Base-by-base conservation (phyloP, 2,888 invertebrate genomes). In the Hypolimnas misippus region DNA sequence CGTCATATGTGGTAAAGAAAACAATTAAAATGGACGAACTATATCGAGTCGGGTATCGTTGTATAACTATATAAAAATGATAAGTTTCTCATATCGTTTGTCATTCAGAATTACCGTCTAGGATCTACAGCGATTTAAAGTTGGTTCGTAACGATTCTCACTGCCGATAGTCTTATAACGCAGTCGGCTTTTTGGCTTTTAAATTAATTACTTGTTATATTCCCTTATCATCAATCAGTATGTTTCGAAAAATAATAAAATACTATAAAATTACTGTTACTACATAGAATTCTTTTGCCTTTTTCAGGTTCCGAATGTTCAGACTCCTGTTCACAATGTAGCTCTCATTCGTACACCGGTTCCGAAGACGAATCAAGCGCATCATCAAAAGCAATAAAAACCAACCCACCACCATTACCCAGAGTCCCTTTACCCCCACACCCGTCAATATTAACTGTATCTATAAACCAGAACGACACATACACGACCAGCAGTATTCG, bases 271-370 rank as follows among this genome's bases (percentile, higher is more conserved):
- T 33, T 8, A 6, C 8, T 7, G 33, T 33, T 33, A 33, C 33
- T 33, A 33, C 29, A 6, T 29, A 14, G 14, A 38, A 16, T 16
- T 46, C 16, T 31, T 3, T 52, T 14, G 56, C 44, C 19, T 21
- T 57, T 84, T 81, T 63, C 91, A 93, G 95, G 94, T 72, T 95
- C 96, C 0, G 94, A 94, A 46, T 96, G 96, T 78, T 96, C 96
- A 0, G 93, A 94, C 54, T 94, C 95, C 0, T 95, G 96, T 12
- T 95, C 96, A 0, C 93, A 95, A 64, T 95, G 95, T 78, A 84
- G 85, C 65, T 87, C 87, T 0, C 78, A 79, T 42, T 79, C 86
- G 0, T 82, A 80, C 35, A 78, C 83, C 2, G 81, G 78, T 33
- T 84, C 88, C 0, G 83, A 86, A 19, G 82, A 77, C 7, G 86